Evolutionary conservation across 2,797 vertebrate species (phyloP).

Genomic region (Labroides dimidiatus): DNA sequence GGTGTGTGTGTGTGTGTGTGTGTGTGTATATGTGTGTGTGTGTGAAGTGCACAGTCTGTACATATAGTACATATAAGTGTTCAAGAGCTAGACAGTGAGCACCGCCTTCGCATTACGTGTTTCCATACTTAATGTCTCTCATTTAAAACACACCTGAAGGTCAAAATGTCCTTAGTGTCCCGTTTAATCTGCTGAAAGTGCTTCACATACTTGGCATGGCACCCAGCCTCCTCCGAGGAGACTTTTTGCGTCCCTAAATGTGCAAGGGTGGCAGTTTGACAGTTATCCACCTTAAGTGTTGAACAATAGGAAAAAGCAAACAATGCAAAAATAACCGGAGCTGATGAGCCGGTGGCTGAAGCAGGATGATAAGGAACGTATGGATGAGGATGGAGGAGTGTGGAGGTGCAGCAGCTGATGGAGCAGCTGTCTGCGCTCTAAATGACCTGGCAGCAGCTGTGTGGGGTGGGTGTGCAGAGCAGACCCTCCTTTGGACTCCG

Average conservation of each 20-base stretch:
- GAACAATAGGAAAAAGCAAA: conserved; percentile 37
- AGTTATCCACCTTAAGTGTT: conserved; percentile 39
- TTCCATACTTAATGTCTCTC: conserved; percentile 31
- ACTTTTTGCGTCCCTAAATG: conserved; percentile 53
- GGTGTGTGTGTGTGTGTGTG: conserved; percentile 39
- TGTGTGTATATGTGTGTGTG: conserved; percentile 48
- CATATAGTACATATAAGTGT: conserved; percentile 29
- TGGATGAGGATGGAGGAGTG: conserved; percentile 28
- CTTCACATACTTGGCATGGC: conserved; percentile 56
- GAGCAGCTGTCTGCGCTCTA: conserved; percentile 69
- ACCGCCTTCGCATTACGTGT: conserved; percentile 23
- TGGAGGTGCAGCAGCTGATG: conserved; percentile 28
- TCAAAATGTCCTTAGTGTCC: conserved; percentile 50
- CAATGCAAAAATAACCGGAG: conserved; percentile 25
- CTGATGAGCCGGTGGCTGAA: conserved; percentile 21
- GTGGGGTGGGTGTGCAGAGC: conserved; percentile 93
- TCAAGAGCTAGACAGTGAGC: conserved; percentile 74
- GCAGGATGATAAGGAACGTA: conserved; percentile 4
- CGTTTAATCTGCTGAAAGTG: conserved; percentile 53
- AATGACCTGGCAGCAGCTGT: conserved; percentile 99
- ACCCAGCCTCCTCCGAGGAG: conserved; percentile 49
- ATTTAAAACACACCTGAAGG: conserved; percentile 47
- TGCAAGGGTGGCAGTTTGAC: conserved; percentile 62
- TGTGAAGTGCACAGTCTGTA: conserved; percentile 37
- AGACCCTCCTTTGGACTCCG: conserved; percentile 92